Base-by-base conservation (phyloP, 2,888 invertebrate species). In the Drosophila robusta region DNA sequence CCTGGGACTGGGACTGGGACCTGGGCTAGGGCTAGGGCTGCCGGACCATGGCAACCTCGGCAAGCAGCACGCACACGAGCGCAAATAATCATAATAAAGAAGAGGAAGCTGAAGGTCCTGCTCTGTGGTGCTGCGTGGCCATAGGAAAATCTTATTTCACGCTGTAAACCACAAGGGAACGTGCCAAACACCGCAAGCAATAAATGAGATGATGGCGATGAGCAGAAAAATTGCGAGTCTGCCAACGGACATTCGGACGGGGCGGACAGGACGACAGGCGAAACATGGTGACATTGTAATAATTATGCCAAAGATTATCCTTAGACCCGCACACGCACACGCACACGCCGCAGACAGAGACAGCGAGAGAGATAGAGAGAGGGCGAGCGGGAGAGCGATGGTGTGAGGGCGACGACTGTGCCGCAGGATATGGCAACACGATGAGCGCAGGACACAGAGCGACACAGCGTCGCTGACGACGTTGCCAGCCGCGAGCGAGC, bases 261-360 rank as follows among this genome's bases (percentile, higher is more conserved):
- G 18, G 34, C 52, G 41, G 51, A 29, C 38, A 45, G 34, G 54
- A 71, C 55, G 67, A 67, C 66, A 54, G 76, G 70, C 84, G 82
- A 81, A 87, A 87, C 85, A 85, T 80, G 84, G 82, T 88, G 88
- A 89, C 88, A 89, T 84, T 89, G 89, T 89, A 87, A 89, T 89
- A 89, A 89, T 89, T 89, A 89, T 84, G 84, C 87, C 85, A 78
- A 80, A 89, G 89, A 89, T 89, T 89, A 89, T 89, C 88, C 80
- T 75, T 76, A 82, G 87, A 87, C 86, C 73, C 69, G 67, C 70
- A 78, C 68, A 66, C 65, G 51, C 70, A 78, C 68, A 66, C 65
- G 51, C 64, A 76, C 64, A 70, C 50, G 49, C 61, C 32, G 38
- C 46, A 46, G 49, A 42, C 11, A 51, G 45, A 6, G 47, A 22